Base-by-base conservation (phyloP, 2,797 vertebrate genomes). In the Falco concolor region DNA sequence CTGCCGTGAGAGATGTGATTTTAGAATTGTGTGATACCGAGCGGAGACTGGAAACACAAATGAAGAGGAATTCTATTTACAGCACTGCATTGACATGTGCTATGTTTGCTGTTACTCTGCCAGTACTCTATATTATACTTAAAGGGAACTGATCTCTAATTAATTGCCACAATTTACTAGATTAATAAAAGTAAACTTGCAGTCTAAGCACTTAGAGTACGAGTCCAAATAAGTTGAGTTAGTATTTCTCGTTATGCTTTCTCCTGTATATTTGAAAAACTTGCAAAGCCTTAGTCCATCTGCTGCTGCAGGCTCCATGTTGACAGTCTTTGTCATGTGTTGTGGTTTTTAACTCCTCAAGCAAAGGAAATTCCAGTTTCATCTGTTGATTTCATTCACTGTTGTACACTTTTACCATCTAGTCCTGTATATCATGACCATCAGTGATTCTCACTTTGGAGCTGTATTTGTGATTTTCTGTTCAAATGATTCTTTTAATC, bases 101-200 rank as follows among this genome's bases (percentile, higher is more conserved):
- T 2, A 89, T 98, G 6, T 97, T 99, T n/a, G 98, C 98, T 25
- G 52, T 99, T 94, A 97, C 98, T 5, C 60, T 99, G 32, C 98
- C 99, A 19, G 94, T 98, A 4, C 97, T 99, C n/a, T 99, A 99
- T 88, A 27, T 99, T 81, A 97, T 99, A 57, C 98, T 99, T 70
- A 98, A 98, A 95, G 95, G 98, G 57, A 98, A 97, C 93, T 98
- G 98, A 96, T 84, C 44, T n/a, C 24, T 38, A 38, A n/a, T 54
- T 80, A 49, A 65, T 59, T 68, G 74, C 65, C 49, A 82, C 74
- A 40, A n/a, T 65, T 81, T 78, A 59, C 5, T 84, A 59, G 53
- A 21, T 83, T 70, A 94, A 93, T 97, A 94, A 94, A 96, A 87
- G 67, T 56, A 15, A 50, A 63, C 79, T 89, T 93, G 81, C 20